Evolutionary conservation across 92 coral and sea anemone genomes (phyloP).

Genomic region (Epizoanthus illoricatus): DNA sequence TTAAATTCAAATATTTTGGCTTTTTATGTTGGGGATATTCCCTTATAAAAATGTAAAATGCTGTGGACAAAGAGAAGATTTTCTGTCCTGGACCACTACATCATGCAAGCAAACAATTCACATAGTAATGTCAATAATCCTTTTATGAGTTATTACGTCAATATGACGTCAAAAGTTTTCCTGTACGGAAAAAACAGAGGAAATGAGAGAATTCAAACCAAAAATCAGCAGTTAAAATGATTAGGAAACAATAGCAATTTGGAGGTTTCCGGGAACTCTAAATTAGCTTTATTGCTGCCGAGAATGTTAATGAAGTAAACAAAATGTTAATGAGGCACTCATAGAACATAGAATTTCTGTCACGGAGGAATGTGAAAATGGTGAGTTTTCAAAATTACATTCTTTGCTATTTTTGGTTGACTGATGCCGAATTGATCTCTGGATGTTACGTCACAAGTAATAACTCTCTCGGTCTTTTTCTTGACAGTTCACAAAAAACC

Average conservation of each 20-base stretch:
- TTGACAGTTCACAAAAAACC: too few species aligned
- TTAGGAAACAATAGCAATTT: conserved; percentile 30
- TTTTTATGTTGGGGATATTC: too few species aligned
- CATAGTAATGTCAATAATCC: neutral
- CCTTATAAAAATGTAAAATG: too few species aligned
- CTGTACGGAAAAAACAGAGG: conserved; percentile 24
- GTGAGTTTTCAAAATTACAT: too few species aligned
- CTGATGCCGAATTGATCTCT: too few species aligned
- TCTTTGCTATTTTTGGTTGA: too few species aligned
- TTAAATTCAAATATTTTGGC: too few species aligned
- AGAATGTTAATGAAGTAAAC: conserved; percentile 8
- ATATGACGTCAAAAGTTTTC: conserved; percentile 26
- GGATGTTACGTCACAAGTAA: too few species aligned
- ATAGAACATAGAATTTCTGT: neutral
- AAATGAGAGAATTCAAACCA: conserved; percentile 14
- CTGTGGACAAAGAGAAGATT: neutral
- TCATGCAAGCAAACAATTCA: conserved; percentile 20
- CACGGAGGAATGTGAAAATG: neutral
- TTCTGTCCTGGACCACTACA: neutral
- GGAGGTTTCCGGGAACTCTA: conserved; percentile 31
- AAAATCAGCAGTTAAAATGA: conserved; percentile 9
- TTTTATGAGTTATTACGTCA: conserved; percentile 32
- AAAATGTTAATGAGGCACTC: conserved; percentile 10
- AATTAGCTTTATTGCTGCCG: neutral
- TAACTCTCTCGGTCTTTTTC: too few species aligned